These are phyloP conservation scores for Aphis gossypii DNA, from an alignment of 1,140 invertebrate species.

Conservation along the genomic window DNA sequence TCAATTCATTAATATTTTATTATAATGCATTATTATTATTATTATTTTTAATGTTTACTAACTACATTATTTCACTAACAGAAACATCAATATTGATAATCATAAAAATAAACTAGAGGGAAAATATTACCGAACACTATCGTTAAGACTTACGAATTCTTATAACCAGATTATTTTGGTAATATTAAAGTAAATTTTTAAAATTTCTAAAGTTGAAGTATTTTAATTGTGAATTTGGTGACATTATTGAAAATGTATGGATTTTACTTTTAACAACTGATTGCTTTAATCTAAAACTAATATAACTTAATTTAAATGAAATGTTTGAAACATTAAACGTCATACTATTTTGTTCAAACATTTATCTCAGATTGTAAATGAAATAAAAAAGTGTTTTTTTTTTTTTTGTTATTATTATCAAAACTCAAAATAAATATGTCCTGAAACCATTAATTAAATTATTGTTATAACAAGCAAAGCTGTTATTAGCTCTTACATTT, in stretches of 20 bases:
- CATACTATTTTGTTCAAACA: too few relatives aligned
- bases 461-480: background rate
- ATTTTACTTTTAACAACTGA: too few relatives aligned
- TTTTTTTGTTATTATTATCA: background rate
- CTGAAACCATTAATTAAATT: background rate
- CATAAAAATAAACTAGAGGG: background rate
- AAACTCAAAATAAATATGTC: background rate
- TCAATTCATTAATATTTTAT: background rate
- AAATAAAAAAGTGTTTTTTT: too few relatives aligned
- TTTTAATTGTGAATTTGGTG: background rate
- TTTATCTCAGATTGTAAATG: background rate
- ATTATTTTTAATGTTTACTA: background rate
- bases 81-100: background rate
- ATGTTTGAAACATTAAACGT: background rate
- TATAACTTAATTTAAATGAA: too few relatives aligned
- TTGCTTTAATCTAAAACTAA: too few relatives aligned
- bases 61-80: background rate
- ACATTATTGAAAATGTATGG: too few relatives aligned
- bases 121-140: background rate
- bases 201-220: background rate
- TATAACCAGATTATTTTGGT: background rate
- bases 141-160: background rate
- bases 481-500: background rate
- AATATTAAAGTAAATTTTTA: background rate
- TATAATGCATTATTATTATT: background rate